Evolutionary conservation across 2,797 vertebrate genomes (phyloP), one percentile per base, ranked within the genome.

Genomic region (Pempheris klunzingeri): DNA sequence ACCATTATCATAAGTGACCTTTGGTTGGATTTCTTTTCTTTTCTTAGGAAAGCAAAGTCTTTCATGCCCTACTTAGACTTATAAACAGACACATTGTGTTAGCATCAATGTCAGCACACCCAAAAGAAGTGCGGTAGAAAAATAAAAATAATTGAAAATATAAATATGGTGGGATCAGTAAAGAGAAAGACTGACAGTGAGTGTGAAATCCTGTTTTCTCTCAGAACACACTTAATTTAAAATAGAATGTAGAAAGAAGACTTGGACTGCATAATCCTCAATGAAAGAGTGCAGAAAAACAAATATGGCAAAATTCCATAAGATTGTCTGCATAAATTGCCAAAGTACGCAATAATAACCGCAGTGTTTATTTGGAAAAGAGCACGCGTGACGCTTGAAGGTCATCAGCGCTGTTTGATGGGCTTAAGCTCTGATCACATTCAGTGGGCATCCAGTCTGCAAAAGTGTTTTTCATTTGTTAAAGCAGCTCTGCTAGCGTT

Each of bases 181-280:
- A 82, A 90, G 77, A 90, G 80, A 89, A 87, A 87, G 81, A 87
- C 78, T 95, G 94, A 94, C 93, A 94, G 91, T 65, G 66, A 90
- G 88, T 87, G 89, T 93, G 87, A 94, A 92, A 95, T 94, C 92
- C 93, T 87, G 85, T 95, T 95, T 93, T 88, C 91, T 90, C 87
- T 78, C 79, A 80, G 86, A 92, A 87, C 81, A 84, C 88, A 87
- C 85, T 89, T 85, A 63, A 84, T 93, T 90, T 91, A 84, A 91
- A 90, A 87, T 84, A 60, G 85, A 86, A 75, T 87, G 84, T 84
- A 67, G 72, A 78, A 57, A 85, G 85, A 88, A 88, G 86, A 87
- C 78, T 86, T 82, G 88, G 85, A 78, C 43, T 66, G 63, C 54
- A 83, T 89, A 92, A 92, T 93, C 90, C 75, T 75, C 71, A 28